A percentile compares a stretch with the other conserved stretches of the same genome.
phyloP scores from a whole-genome alignment of 2,113 vertebrate species.

The Rhinoderma darwinii region DNA sequence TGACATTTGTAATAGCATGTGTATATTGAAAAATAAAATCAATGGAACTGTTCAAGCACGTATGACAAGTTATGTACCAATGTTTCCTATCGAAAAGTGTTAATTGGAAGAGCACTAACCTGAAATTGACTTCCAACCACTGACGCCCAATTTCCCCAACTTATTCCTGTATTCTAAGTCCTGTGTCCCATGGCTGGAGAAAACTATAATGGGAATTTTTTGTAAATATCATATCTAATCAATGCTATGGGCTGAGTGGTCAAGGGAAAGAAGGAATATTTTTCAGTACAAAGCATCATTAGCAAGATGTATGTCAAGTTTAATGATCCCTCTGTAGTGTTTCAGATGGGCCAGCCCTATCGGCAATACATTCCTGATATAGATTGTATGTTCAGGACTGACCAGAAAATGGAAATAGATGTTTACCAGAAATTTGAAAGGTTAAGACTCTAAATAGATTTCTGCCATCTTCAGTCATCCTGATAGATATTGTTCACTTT shows the following conservation, averaged over 20 bases:
- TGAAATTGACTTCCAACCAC: not conserved
- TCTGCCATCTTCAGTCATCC: not conserved
- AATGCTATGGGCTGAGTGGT: conserved; percentile 1
- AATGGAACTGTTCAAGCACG: not conserved
- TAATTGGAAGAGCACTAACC: not conserved
- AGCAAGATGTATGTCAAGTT: conserved; percentile 34
- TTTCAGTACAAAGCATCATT: conserved; percentile 15
- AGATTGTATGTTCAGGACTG: not conserved
- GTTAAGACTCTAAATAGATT: conserved; percentile 32
- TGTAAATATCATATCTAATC: conserved; percentile 33
- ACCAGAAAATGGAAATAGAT: conserved; percentile 22
- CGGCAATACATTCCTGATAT: conserved; percentile 11
- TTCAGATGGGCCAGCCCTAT: not conserved
- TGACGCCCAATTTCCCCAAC: not conserved
- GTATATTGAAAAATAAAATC: not conserved
- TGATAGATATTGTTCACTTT: not conserved
- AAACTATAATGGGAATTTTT: not conserved
- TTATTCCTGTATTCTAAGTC: not conserved
- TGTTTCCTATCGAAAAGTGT: not conserved
- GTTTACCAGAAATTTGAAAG: conserved; percentile 13
- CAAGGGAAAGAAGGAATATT: not conserved
- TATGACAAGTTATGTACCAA: not conserved
- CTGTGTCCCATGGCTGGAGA: not conserved
- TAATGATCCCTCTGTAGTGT: conserved; percentile 25
- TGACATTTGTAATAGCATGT: not conserved